Base-by-base conservation (phyloP, 2,113 vertebrate species). In the Phyllopteryx taeniolatus region DNA sequence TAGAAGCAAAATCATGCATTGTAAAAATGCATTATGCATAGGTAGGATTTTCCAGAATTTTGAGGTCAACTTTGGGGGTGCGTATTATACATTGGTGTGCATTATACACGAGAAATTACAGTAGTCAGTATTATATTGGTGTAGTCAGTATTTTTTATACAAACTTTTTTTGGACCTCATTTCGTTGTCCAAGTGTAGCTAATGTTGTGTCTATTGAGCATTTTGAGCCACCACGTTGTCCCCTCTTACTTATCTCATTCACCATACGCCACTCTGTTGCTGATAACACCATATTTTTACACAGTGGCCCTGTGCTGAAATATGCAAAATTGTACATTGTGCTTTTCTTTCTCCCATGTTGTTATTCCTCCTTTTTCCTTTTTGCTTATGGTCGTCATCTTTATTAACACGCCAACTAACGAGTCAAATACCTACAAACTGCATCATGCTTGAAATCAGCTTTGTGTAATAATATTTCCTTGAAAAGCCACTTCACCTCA, bases 291-390 rank as follows among this genome's bases (percentile, higher is more conserved):
- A 53, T 67, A 51, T 67, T 67, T 67, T 53, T 31, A 67, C 64
- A 67, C 43, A 49, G 27, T 51, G 46, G 2, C 13, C 31, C 65
- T 51, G 65, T 49, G 65, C 3, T 51, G 35, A 67, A 67, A 49
- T n/a, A 35, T 69, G 61, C 22, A 59, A 59, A 11, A 27, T 22
- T 76, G 65, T 74, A 68, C 79, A 75, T 82, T 8, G 54, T 75
- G 22, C 53, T 8, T 66, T 75, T 12, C 14, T 67, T n/a, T 27
- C n/a, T 61, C 22, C 9, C 9, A 9, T 43, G 4, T 63, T 20
- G 33, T 69, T 42, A 17, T 8, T 61, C 44, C 64, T 43, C 19
- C 62, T 68, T 49, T 12, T 22, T 12, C 47, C 39, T 56, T 51
- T 15, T 51, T 63, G 17, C 51, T 72, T 20, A 35, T 62, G 51